Evolutionary conservation across 2,888 invertebrate genomes (phyloP), one percentile per base, ranked within the genome.

Genomic region (Lysandra coridon): DNA sequence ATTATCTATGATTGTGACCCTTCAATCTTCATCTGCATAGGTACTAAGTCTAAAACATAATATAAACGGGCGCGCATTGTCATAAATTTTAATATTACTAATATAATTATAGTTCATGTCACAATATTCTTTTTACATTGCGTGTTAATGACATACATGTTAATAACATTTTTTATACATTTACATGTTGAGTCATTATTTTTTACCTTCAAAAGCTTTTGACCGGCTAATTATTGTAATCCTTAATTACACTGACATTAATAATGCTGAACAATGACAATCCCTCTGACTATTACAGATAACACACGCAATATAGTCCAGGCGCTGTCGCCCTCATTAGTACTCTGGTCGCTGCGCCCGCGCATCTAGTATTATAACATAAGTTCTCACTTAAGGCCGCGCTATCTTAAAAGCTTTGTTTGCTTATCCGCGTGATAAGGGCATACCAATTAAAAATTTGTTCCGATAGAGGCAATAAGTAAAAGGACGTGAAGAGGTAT

Each of bases 401-500:
- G 85, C 88, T 91, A 90, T 88, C 83, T 85, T 69, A 82, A 83
- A 81, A 84, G 88, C 85, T 89, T 90, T 92, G 92, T 92, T 88
- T 85, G 86, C 87, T 90, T 91, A 91, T 90, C 89, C 82, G 79
- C 74, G 76, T 85, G 89, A 90, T 90, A 89, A 87, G 84, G 82
- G 81, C 85, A 80, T 80, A 84, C 88, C 91, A 92, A 92, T 92
- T 92, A 90, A 91, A 92, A 90, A 90, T 91, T 89, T 82, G 89
- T 89, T 85, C 84, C 83, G 4, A 57, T 57, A 57, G 57, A 57
- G 57, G 17, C 57, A 83, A 85, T 84, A 86, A 88, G 84, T 85
- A 83, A 81, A 85, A 82, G 80, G 81, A 78, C 81, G 53, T 81
- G 80, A 81, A 82, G 81, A 81, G 82, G 83, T 83, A 82, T 83